A percentile compares a stretch with the other conserved stretches of the same genome.
Conservation (phyloP, 1,140 invertebrate species). For the Achroia grisella region DNA sequence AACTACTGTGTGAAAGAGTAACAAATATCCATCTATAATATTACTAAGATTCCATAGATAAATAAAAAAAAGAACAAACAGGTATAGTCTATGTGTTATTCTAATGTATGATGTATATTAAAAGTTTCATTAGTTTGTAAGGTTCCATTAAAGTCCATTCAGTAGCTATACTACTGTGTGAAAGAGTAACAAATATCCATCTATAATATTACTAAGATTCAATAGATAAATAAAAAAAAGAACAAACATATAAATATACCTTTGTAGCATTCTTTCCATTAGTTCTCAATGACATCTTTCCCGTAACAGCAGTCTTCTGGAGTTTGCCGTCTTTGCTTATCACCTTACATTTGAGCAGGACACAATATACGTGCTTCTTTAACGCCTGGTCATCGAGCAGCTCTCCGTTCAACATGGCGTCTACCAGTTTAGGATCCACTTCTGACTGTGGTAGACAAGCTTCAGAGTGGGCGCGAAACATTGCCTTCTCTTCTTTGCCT, state of each 20-base stretch:
- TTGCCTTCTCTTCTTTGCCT: slow-evolving; percentile 50
- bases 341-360: slow-evolving; percentile 54
- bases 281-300: slow-evolving; percentile 27
- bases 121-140: no score
- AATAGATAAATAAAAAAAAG: no score
- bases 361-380: slow-evolving; percentile 47
- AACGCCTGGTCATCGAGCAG: slow-evolving; percentile 31
- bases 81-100: no score
- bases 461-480: slow-evolving; percentile 57
- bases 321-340: slow-evolving; percentile 58
- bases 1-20: no score
- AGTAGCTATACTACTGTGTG: no score
- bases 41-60: no score
- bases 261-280: slow-evolving; percentile 44
- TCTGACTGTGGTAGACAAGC: slow-evolving; percentile 38
- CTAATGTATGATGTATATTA: no score
- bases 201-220: no score
- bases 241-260: slow-evolving; percentile 13
- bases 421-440: slow-evolving; percentile 26
- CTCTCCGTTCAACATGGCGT: slow-evolving; percentile 29
- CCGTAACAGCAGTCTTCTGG: slow-evolving; percentile 39
- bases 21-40: no score
- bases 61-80: no score
- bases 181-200: no score
- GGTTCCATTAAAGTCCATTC: no score